Evolutionary conservation across 2,113 vertebrate species (phyloP), one percentile per base, ranked within the genome.

Genomic region (Jacana jacana): DNA sequence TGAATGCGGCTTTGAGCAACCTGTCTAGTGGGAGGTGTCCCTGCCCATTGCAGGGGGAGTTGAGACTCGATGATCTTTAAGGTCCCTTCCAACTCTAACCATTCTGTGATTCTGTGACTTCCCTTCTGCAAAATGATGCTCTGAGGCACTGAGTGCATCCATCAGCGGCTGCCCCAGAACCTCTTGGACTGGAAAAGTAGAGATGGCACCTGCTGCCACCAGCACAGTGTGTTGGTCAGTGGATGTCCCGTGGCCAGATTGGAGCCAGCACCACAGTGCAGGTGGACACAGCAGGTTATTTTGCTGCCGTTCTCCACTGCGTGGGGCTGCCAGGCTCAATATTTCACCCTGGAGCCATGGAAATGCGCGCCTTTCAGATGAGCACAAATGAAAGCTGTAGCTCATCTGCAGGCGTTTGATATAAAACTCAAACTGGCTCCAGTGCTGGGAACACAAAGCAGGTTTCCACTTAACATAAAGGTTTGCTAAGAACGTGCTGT

Each of bases 251-350:
- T 2, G 12, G 65, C 70, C 75, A 68, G 85, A 15, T 2, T 52
- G 44, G 60, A 46, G 73, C 73, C 76, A 65, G 68, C 58, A 60
- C 44, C 0, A 0, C 0, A 18, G 86, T 0, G 3, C 96, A 76
- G 0, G 2, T 28, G 86, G 66, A 54, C 88, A 48, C 75, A 72
- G 93, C 70, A 52, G 84, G 92, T n/a, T 89, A 76, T 81, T 48
- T 33, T 82, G 84, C 85, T 48, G 57, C 84, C 4, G 0, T 30
- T 87, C 78, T 87, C 94, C 35, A 0, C 81, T 69, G 93, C 19
- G 18, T 64, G 91, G 86, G 72, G 77, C 84, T 97, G 93, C 93
- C 93, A 89, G 72, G 91, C 93, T 94, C 93, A 92, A 35, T 92
- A 95, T 71, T 93, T 92, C 94, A 95, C 37, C 33, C 70, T 0